Evolutionary conservation across 2,888 invertebrate species (phyloP).

Genomic region (Hymenopus coronatus): DNA sequence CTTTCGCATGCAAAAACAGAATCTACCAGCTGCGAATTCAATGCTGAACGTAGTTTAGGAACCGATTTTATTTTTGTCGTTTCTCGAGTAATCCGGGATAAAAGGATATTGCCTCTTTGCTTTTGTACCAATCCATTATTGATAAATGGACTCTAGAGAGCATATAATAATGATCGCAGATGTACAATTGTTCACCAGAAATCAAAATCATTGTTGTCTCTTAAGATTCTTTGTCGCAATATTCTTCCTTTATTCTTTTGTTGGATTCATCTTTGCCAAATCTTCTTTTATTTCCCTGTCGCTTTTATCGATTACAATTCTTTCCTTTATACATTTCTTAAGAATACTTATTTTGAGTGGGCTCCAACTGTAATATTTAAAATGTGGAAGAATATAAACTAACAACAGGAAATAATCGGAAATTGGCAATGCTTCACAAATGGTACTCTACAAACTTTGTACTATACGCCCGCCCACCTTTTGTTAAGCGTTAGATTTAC

Average conservation of each 20-base stretch:
- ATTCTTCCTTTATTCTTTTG: not conserved
- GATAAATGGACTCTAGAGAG: not conserved
- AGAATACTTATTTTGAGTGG: no score
- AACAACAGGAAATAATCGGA: no score
- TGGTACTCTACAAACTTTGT: no score
- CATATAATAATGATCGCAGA: not conserved
- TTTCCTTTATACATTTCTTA: not conserved
- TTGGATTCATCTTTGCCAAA: not conserved
- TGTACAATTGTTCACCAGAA: not conserved
- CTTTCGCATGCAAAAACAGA: no score
- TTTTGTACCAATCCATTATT: not conserved
- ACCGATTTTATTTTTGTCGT: not conserved
- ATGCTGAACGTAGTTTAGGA: not conserved
- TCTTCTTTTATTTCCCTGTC: not conserved
- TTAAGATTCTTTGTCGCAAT: not conserved
- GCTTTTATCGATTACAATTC: not conserved
- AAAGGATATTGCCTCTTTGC: not conserved
- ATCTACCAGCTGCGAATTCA: no score
- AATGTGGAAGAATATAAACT: no score
- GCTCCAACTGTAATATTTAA: no score
- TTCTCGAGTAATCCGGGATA: not conserved
- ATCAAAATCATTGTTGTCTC: not conserved
- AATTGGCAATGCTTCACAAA: no score
- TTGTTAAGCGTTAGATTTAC: no score
- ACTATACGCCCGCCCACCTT: no score